A percentile compares a stretch with the other conserved stretches of the same genome.
phyloP scores from a whole-genome alignment of 2,113 vertebrate species.

The Illadopsis cleaveri region DNA sequence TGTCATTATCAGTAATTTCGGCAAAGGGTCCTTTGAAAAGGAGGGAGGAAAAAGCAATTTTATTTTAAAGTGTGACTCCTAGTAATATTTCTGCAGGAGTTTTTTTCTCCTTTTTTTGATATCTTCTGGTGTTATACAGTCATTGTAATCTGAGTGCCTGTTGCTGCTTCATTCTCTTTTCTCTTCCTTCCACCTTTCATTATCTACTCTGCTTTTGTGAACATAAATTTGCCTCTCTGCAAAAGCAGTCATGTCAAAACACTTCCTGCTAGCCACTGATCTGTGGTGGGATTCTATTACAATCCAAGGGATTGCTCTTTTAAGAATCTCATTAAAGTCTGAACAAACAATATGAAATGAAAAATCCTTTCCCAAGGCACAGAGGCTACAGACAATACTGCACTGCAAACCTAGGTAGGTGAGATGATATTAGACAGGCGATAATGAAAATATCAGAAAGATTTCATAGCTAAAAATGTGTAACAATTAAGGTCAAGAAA shows the following conservation, averaged over 20 bases:
- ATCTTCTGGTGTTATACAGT: background rate
- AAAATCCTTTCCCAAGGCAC: slow-evolving; percentile 30
- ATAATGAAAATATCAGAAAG: slow-evolving; percentile 31
- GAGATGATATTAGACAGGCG: background rate
- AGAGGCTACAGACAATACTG: background rate
- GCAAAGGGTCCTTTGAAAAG: background rate
- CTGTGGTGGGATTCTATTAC: background rate
- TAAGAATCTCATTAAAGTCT: slow-evolving; percentile 58
- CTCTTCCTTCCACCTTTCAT: background rate
- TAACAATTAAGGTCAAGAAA: slow-evolving; percentile 18
- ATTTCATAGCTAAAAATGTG: background rate
- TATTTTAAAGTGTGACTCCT: background rate
- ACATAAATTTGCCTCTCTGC: background rate
- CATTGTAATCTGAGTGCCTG: background rate
- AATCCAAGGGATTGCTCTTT: slow-evolving; percentile 36
- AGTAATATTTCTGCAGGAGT: background rate
- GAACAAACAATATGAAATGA: slow-evolving; percentile 51
- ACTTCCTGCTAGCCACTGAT: background rate
- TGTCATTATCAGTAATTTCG: background rate
- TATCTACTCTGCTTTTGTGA: background rate
- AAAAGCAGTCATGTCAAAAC: background rate
- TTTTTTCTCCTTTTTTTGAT: background rate
- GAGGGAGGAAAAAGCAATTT: background rate
- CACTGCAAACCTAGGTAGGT: background rate
- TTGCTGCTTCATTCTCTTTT: background rate